Base-by-base conservation (phyloP, 1,140 invertebrate species). In the Lutraria rhynchaena region DNA sequence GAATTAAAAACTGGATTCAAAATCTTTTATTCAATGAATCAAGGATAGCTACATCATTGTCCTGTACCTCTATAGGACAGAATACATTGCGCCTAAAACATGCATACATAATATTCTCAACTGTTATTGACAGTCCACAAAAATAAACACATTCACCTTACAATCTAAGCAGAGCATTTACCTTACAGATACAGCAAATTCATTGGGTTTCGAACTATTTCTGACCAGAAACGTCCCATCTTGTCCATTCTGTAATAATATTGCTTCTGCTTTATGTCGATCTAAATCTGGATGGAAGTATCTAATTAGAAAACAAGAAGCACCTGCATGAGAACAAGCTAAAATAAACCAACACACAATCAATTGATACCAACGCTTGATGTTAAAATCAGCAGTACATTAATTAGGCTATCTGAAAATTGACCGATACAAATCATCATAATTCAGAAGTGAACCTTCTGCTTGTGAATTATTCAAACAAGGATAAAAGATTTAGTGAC, bases 181-280 rank as follows among this genome's bases (percentile, higher is more conserved):
- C 87, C 88, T 89, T 13, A 91, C 86, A 22, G 89, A 90, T 1
- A 91, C 53, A 11, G 89, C 89, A 82, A 86, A 89, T 60, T 90
- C 90, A 3, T 86, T 82, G 19, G 41, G 29, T 70, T 84, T 87
- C 0, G 87, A 88, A 57, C 90, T 91, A n/a, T 87, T 86, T 65
- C 90, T 76, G 24, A 91, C 63, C 27, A 91, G 77, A 58, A 89
- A 91, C 29, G 87, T 89, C 19, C 90, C 90, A 76, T 91, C 87
- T n/a, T 83, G 63, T 0, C 87, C 90, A 83, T 91, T 91, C 60
- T 89, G 88, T 44, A 91, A 74, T 13, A 91, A 77, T 35, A 91
- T 80, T 69, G 87, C 89, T 63, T 91, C 90, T 24, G 89, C 89
- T 51, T 87, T 85, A 60, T 91, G 90, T 41, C 90, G 65, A 19